phyloP scores from a whole-genome alignment of 2,113 vertebrate species.

The Barbus barbus region DNA sequence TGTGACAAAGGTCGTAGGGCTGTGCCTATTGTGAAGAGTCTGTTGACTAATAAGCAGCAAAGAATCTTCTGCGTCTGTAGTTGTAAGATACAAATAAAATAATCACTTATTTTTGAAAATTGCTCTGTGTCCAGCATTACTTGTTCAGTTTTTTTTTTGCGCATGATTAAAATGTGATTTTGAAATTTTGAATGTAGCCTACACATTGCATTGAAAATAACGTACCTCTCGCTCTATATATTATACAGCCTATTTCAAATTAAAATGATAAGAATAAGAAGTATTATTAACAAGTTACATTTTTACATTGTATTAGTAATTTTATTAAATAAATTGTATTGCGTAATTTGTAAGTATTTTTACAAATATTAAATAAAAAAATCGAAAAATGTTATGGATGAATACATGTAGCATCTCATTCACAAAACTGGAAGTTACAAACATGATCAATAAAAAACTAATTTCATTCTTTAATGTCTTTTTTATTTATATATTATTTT shows the following conservation, averaged over 20 bases:
- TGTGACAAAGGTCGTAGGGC: conserved; percentile 32
- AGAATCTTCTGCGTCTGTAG: conserved; percentile 36
- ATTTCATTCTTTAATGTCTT: too few relatives aligned
- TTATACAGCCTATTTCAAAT: too few relatives aligned
- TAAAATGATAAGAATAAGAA: too few relatives aligned
- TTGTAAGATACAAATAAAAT: conserved; percentile 53
- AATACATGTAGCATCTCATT: neutral
- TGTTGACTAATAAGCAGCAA: conserved; percentile 28
- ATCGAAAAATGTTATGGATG: too few relatives aligned
- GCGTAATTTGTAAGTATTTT: too few relatives aligned
- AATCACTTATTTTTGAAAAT: conserved; percentile 40
- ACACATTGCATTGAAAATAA: neutral
- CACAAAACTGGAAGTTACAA: neutral
- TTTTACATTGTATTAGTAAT: too few relatives aligned
- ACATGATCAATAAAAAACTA: too few relatives aligned
- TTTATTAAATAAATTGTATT: too few relatives aligned
- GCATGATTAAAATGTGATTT: neutral
- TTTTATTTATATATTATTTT: too few relatives aligned
- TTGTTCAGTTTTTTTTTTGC: neutral
- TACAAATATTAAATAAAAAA: too few relatives aligned
- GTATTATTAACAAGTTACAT: too few relatives aligned
- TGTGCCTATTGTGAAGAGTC: conserved; percentile 48
- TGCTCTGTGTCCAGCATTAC: neutral
- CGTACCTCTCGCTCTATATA: neutral
- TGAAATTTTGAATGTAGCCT: neutral